Evolutionary conservation across 2,888 invertebrate genomes (phyloP).

Genomic region (Rhopalosiphum nymphaeae): DNA sequence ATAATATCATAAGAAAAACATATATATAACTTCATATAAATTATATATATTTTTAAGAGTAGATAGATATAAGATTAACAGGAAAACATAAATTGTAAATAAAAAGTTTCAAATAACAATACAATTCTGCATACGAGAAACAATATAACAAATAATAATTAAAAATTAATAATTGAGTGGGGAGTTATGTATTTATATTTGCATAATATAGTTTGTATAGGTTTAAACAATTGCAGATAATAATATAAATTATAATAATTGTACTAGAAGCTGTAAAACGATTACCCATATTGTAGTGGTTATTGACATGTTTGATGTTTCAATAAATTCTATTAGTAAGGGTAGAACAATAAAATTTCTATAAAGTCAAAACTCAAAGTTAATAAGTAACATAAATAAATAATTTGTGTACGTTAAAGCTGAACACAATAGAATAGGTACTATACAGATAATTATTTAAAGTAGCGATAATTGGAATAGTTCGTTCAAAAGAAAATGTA

Average conservation of each 20-base stretch:
- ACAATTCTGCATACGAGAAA: neutral
- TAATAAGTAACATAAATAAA: conserved; percentile 19
- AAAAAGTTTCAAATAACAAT: neutral
- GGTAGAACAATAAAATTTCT: conserved; percentile 3
- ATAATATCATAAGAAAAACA: neutral
- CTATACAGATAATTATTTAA: neutral
- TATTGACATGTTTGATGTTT: conserved; percentile 14
- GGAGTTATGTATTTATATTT: neutral
- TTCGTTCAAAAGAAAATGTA: neutral
- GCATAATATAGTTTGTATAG: neutral
- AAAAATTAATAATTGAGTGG: conserved; percentile 29
- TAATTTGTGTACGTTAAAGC: neutral
- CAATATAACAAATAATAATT: neutral
- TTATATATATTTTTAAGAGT: neutral
- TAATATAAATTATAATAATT: neutral
- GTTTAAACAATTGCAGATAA: neutral
- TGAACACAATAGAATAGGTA: neutral
- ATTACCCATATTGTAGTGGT: neutral
- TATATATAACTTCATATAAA: neutral
- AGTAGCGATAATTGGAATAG: neutral
- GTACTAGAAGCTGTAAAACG: neutral
- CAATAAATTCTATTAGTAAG: neutral
- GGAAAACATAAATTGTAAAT: neutral
- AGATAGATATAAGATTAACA: neutral
- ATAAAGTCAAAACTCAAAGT: neutral